Percentiles rank a stretch among this genome's conserved stretches.
Conservation (phyloP, 2,888 invertebrate species). For the Harmothoe impar region DNA sequence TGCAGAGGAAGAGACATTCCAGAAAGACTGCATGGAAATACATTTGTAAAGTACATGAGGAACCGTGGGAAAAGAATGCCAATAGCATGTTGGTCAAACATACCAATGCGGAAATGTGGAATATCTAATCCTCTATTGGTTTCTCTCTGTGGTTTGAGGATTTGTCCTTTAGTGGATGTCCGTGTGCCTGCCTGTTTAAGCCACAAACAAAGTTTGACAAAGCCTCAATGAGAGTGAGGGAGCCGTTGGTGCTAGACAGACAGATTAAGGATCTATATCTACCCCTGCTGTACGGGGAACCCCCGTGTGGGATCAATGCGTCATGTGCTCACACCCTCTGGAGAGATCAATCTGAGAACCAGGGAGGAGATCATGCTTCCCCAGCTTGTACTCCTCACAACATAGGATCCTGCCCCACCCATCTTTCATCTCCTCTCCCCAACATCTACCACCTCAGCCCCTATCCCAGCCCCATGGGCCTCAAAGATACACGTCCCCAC, state of each 20-base stretch:
- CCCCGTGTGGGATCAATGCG: not conserved
- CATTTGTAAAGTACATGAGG: too few relatives aligned
- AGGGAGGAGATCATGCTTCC: not conserved
- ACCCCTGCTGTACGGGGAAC: not conserved
- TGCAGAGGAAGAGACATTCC: too few relatives aligned
- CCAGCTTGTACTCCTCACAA: not conserved
- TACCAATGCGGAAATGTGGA: too few relatives aligned
- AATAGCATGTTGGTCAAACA: too few relatives aligned
- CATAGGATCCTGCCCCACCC: not conserved
- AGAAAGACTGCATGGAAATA: too few relatives aligned
- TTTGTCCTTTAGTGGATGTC: not conserved
- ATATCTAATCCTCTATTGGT: slow-evolving; percentile 2
- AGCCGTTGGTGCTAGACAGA: not conserved
- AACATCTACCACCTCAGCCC: not conserved
- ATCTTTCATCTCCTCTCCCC: not conserved
- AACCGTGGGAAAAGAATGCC: too few relatives aligned
- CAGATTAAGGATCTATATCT: not conserved
- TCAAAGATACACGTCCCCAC: too few relatives aligned
- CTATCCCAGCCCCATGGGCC: too few relatives aligned
- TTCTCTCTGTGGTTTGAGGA: not conserved
- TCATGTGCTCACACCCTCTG: not conserved
- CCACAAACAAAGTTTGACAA: not conserved
- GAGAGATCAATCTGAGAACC: not conserved
- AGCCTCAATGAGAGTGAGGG: not conserved
- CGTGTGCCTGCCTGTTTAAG: not conserved